Percentiles rank a stretch among this genome's conserved stretches.
Evolutionary conservation across 1,140 invertebrate genomes (phyloP).

Genomic region (Chrysoperla carnea): DNA sequence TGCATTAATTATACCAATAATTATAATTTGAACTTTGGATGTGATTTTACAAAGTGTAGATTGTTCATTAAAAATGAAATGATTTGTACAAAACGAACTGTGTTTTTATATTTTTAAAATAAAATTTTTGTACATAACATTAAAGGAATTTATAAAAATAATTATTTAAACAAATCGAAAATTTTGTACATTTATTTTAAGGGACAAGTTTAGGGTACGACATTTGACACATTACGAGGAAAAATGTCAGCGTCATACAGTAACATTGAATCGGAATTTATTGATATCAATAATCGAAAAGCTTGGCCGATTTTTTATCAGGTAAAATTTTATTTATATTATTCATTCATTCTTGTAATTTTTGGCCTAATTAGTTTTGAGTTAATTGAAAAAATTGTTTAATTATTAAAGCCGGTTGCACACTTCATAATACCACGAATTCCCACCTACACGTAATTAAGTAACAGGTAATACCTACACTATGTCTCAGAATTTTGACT

Average conservation of each 20-base stretch:
- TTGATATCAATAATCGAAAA: slow-evolving; percentile 37
- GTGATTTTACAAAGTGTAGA: no score
- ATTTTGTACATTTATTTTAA: not conserved
- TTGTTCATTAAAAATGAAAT: not conserved
- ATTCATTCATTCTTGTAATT: slow-evolving; percentile 1
- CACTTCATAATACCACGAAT: slow-evolving; percentile 7
- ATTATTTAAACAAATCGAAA: not conserved
- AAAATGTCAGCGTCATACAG: slow-evolving; percentile 23
- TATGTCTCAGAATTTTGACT: not conserved
- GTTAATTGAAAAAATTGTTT: slow-evolving; percentile 8
- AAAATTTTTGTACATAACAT: not conserved
- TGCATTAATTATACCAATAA: no score
- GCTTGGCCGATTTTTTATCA: slow-evolving; percentile 46
- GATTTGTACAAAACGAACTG: not conserved
- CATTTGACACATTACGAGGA: not conserved
- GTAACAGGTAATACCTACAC: slow-evolving; percentile 4
- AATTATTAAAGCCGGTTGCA: slow-evolving; percentile 1
- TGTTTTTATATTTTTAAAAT: not conserved
- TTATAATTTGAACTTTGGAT: no score
- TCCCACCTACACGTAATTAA: slow-evolving; percentile 15
- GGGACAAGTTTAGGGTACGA: no score
- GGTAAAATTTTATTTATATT: slow-evolving; percentile 24
- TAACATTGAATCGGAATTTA: slow-evolving; percentile 47
- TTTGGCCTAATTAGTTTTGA: not conserved
- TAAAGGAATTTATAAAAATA: not conserved